Conservation (phyloP, 92 coral and sea anemone species). For the Hydrozoanthus gracilis region DNA sequence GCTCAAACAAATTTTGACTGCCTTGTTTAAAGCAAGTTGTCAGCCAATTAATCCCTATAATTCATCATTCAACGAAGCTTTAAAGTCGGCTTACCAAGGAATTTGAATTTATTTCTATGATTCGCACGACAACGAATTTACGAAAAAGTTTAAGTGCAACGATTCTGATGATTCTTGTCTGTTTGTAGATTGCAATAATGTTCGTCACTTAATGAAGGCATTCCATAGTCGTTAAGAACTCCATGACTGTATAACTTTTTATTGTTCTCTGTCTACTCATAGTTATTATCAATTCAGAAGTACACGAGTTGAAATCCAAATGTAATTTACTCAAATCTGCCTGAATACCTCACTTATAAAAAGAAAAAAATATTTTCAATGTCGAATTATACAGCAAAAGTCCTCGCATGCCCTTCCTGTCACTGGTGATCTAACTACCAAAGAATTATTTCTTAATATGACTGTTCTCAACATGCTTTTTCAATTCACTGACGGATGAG, state of each 20-base stretch:
- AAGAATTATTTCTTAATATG: background rate
- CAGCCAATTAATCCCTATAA: too few species aligned
- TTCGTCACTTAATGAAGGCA: background rate
- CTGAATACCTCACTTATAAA: background rate
- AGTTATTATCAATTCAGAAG: background rate
- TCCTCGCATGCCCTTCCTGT: too few species aligned
- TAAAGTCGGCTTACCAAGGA: too few species aligned
- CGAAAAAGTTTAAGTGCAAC: too few species aligned
- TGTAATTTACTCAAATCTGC: background rate
- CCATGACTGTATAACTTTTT: background rate
- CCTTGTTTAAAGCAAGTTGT: too few species aligned
- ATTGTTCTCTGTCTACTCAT: background rate
- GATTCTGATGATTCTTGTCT: background rate
- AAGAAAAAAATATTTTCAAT: background rate
- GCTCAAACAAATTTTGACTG: too few species aligned
- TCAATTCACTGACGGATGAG: background rate
- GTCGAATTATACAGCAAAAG: too few species aligned
- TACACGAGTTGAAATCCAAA: background rate
- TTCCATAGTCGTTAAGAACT: constrained; percentile 38
- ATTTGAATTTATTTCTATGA: too few species aligned
- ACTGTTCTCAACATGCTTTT: background rate
- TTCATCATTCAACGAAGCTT: too few species aligned
- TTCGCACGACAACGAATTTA: too few species aligned
- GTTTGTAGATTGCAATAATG: background rate
- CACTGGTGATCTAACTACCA: background rate